phyloP scores from a whole-genome alignment of 2,888 invertebrate species.

The Mythimna ferrago region DNA sequence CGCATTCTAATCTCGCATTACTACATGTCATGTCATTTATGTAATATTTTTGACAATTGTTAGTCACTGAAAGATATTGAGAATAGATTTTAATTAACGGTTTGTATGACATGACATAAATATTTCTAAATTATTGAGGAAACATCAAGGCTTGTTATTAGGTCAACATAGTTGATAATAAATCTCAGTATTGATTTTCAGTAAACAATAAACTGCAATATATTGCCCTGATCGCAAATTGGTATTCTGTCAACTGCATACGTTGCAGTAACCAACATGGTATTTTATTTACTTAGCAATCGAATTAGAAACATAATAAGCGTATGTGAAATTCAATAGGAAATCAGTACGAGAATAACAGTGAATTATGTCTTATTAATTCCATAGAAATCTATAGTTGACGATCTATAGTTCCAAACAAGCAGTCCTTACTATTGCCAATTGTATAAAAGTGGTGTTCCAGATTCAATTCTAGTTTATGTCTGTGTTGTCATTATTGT shows the following conservation, averaged over 20 bases:
- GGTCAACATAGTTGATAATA: conserved; percentile 15
- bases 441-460: conserved; percentile 59
- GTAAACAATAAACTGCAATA: conserved; percentile 42
- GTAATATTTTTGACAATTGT: not conserved
- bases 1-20: not conserved
- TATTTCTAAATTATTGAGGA: not conserved
- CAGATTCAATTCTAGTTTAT: conserved; percentile 55
- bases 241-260: conserved; percentile 47
- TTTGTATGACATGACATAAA: not conserved
- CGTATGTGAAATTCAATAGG: not conserved
- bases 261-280: not conserved
- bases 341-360: conserved; percentile 21
- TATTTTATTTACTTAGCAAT: conserved; percentile 9
- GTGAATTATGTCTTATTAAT: conserved; percentile 27
- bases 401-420: conserved; percentile 30
- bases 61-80: not conserved
- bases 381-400: conserved; percentile 29
- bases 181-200: conserved; percentile 34
- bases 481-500: conserved; percentile 39
- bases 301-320: not conserved
- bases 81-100: not conserved
- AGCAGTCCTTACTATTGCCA: conserved; percentile 42
- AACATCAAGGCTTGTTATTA: conserved; percentile 12
- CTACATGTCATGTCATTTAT: too few relatives aligned
- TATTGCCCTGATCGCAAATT: conserved; percentile 36